A percentile compares a stretch with the other conserved stretches of the same genome.
Evolutionary conservation across 2,888 invertebrate species (phyloP).

Genomic region (Melikaiella ostensackeni): DNA sequence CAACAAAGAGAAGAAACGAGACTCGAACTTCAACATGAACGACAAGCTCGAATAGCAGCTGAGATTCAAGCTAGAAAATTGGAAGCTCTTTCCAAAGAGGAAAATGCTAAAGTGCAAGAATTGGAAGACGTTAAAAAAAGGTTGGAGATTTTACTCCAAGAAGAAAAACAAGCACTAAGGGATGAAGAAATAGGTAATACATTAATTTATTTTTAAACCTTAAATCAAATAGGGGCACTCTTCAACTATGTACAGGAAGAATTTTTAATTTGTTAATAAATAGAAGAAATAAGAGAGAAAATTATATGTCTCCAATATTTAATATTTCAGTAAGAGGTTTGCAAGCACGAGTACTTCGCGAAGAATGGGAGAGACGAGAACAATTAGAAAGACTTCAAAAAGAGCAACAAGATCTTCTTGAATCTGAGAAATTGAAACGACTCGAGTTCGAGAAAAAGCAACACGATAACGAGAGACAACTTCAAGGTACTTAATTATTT

Average conservation of each 20-base stretch:
- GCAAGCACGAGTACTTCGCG: constrained; percentile 86
- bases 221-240: background rate
- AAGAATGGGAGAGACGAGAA: constrained; percentile 91
- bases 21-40: constrained; percentile 67
- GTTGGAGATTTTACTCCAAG: constrained; percentile 85
- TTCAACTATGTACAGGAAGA: no score
- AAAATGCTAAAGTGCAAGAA: constrained; percentile 85
- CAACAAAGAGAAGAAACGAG: constrained; percentile 69
- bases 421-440: constrained; percentile 86
- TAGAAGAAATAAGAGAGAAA: background rate
- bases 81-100: constrained; percentile 84
- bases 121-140: constrained; percentile 85
- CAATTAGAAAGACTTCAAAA: constrained; percentile 88
- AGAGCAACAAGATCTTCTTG: constrained; percentile 85
- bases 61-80: constrained; percentile 82
- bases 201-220: background rate
- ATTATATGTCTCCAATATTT: background rate
- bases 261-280: background rate
- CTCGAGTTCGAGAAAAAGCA: constrained; percentile 86
- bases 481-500: constrained; percentile 79
- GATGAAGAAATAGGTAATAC: constrained; percentile 87
- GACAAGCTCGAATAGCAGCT: constrained; percentile 79
- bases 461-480: constrained; percentile 84
- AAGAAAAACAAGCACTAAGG: constrained; percentile 90
- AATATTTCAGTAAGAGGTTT: constrained; percentile 79